phyloP scores from a whole-genome alignment of 2,888 invertebrate genomes.

The Ethmia dodecea region DNA sequence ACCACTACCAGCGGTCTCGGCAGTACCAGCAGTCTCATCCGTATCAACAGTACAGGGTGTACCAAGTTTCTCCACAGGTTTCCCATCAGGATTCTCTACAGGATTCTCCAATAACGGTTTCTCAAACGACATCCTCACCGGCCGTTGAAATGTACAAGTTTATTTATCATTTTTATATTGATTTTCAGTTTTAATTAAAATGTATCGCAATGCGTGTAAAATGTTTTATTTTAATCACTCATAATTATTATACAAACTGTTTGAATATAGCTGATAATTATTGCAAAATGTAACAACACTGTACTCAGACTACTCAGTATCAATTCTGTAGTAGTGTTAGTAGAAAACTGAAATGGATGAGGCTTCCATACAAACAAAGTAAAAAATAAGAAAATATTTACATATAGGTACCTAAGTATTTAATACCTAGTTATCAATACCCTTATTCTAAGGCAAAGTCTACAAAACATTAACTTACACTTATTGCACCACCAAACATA shows the following conservation, averaged over 20 bases:
- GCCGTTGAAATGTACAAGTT: constrained; percentile 4
- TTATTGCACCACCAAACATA: too few species aligned
- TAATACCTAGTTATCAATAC: too few species aligned
- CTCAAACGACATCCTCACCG: constrained; percentile 1
- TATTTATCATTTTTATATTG: constrained; percentile 1
- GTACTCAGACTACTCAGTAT: too few species aligned
- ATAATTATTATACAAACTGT: constrained; percentile 3
- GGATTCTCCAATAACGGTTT: background rate
- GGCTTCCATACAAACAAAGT: too few species aligned
- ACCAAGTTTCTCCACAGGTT: background rate
- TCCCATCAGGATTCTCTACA: background rate
- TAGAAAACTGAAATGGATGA: too few species aligned
- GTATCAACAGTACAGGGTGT: constrained; percentile 6
- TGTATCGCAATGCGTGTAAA: constrained; percentile 1
- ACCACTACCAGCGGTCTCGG: constrained; percentile 24
- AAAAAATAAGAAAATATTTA: too few species aligned
- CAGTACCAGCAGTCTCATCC: constrained; percentile 16
- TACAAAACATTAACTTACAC: too few species aligned
- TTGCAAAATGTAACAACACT: too few species aligned
- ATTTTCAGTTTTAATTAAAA: constrained; percentile 1
- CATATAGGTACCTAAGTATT: too few species aligned
- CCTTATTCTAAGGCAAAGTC: too few species aligned
- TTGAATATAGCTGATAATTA: too few species aligned
- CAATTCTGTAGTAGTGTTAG: too few species aligned
- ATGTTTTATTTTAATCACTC: background rate